Evolutionary conservation across 2,113 vertebrate genomes (phyloP).

Genomic region (Mus spicilegus): DNA sequence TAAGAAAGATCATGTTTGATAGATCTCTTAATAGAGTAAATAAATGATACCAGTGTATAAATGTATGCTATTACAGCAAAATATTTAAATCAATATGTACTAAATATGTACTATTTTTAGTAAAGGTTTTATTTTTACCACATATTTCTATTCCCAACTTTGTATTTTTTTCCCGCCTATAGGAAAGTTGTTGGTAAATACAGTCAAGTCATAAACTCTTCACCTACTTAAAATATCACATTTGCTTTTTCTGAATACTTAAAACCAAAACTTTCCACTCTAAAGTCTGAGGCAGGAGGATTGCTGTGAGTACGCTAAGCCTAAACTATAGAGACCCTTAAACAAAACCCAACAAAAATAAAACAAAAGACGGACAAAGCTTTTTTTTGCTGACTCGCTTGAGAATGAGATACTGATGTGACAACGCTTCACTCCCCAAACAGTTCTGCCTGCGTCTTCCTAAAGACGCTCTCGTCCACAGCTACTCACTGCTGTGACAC

Average conservation of each 20-base stretch:
- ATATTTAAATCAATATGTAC: slow-evolving; percentile 49
- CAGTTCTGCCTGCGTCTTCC: neutral
- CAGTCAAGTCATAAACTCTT: neutral
- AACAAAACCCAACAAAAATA: neutral
- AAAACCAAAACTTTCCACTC: neutral
- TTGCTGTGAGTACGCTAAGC: neutral
- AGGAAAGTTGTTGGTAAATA: slow-evolving; percentile 22
- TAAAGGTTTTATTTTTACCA: slow-evolving; percentile 44
- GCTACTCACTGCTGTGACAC: neutral
- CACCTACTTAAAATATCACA: neutral
- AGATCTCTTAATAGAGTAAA: slow-evolving; percentile 49
- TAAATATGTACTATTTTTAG: slow-evolving; percentile 36
- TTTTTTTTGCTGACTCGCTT: neutral
- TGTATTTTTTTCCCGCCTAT: neutral
- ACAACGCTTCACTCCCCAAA: neutral
- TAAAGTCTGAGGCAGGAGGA: neutral
- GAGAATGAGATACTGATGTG: slow-evolving; percentile 16
- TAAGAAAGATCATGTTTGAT: slow-evolving; percentile 48
- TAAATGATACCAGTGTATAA: slow-evolving; percentile 36
- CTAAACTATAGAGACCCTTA: neutral
- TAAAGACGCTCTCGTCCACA: neutral
- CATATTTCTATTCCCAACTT: slow-evolving; percentile 1
- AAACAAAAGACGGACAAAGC: neutral
- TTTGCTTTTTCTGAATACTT: slow-evolving; percentile 33
- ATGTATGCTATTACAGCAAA: slow-evolving; percentile 37